phyloP scores from a whole-genome alignment of 1,140 invertebrate species.

The Antheraea mylitta region DNA sequence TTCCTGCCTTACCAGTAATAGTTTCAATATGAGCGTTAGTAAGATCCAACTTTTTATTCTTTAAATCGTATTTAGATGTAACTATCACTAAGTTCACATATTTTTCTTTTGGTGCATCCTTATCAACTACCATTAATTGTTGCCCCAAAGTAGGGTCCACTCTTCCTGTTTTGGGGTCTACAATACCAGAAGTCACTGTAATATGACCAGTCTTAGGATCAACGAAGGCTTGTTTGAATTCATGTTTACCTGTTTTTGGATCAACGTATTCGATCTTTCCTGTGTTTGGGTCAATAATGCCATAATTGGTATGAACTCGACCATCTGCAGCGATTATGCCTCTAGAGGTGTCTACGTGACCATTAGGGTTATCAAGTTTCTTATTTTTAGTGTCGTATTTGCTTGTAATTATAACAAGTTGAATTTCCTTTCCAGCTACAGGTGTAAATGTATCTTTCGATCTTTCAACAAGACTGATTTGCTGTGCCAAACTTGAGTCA shows the following conservation, averaged over 20 bases:
- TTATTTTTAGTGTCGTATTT: slow-evolving; percentile 76
- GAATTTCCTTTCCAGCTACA: slow-evolving; percentile 54
- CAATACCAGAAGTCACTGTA: slow-evolving; percentile 57
- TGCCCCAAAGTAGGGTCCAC: slow-evolving; percentile 76
- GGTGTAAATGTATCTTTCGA: slow-evolving; percentile 46
- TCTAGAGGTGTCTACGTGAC: slow-evolving; percentile 66
- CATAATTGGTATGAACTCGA: slow-evolving; percentile 76
- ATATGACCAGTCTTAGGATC: slow-evolving; percentile 76
- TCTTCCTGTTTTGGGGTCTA: slow-evolving; percentile 77
- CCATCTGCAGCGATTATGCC: slow-evolving; percentile 67
- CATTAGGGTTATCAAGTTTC: slow-evolving; percentile 72
- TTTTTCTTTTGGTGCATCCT: slow-evolving; percentile 59
- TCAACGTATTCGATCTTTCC: slow-evolving; percentile 73
- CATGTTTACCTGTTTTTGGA: slow-evolving; percentile 73
- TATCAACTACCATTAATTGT: slow-evolving; percentile 81
- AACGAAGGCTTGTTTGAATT: slow-evolving; percentile 66
- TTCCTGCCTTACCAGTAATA: slow-evolving; percentile 75
- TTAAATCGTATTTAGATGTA: slow-evolving; percentile 71
- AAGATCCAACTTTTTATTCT: slow-evolving; percentile 78
- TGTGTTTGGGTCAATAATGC: slow-evolving; percentile 71
- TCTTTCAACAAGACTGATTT: slow-evolving; percentile 68
- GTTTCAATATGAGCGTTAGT: slow-evolving; percentile 79
- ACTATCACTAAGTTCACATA: slow-evolving; percentile 80
- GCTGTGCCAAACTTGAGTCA: slow-evolving; percentile 76
- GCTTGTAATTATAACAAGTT: slow-evolving; percentile 74